Evolutionary conservation across 2,113 vertebrate genomes (phyloP).

Genomic region (Triplophysa siluroides): DNA sequence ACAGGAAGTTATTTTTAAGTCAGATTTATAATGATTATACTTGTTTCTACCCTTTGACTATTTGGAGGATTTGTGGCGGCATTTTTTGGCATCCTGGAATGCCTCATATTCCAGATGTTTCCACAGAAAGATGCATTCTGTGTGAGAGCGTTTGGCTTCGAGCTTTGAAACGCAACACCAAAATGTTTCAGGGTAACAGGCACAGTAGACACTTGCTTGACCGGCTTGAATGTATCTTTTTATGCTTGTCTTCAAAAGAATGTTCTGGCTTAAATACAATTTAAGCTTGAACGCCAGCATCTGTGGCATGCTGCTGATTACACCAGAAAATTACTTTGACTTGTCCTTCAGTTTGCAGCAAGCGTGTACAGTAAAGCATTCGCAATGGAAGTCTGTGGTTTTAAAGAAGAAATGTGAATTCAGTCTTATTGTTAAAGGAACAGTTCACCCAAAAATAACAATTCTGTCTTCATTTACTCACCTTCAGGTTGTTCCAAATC

Average conservation of each 20-base stretch:
- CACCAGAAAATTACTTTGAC: constrained; percentile 32
- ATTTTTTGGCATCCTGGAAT: constrained; percentile 21
- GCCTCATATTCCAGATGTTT: constrained; percentile 34
- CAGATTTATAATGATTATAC: constrained; percentile 47
- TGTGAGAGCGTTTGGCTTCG: constrained; percentile 20
- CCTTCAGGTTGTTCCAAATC: too few relatives aligned
- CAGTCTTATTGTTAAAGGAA: not conserved
- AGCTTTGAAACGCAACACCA: constrained; percentile 10
- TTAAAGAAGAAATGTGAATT: not conserved
- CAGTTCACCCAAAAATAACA: too few relatives aligned
- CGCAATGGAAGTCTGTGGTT: not conserved
- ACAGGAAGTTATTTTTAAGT: constrained; percentile 32
- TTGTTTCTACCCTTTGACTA: constrained; percentile 40
- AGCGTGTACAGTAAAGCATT: constrained; percentile 16
- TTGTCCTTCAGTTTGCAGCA: constrained; percentile 7
- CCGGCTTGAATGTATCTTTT: constrained; percentile 23
- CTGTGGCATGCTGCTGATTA: constrained; percentile 31
- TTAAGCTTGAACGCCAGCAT: constrained; percentile 23
- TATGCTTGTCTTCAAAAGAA: constrained; percentile 34
- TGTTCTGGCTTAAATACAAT: constrained; percentile 31
- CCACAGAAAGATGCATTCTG: constrained; percentile 33
- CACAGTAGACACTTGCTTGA: constrained; percentile 4
- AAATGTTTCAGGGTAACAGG: constrained; percentile 25
- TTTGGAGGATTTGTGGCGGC: constrained; percentile 37
- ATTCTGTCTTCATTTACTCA: too few relatives aligned